phyloP scores from a whole-genome alignment of 2,888 invertebrate genomes.

The Polyommatus iphigenia region DNA sequence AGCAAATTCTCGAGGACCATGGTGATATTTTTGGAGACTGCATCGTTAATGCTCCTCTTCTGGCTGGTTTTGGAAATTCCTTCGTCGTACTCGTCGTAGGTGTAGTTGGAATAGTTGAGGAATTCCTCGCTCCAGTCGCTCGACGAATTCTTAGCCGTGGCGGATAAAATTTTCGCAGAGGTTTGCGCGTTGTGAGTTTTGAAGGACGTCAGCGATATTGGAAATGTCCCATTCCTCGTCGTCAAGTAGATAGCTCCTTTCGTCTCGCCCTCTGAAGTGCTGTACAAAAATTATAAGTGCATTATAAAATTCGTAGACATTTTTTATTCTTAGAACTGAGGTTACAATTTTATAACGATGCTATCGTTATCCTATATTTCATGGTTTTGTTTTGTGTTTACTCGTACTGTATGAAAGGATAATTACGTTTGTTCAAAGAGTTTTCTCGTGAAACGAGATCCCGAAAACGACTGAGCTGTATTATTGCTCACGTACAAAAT shows the following conservation, averaged over 20 bases:
- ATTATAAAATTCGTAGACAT: constrained; percentile 37
- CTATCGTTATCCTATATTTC: background rate
- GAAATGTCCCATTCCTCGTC: constrained; percentile 76
- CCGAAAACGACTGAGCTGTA: background rate
- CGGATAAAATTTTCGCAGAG: constrained; percentile 64
- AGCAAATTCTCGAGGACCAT: constrained; percentile 91
- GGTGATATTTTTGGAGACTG: constrained; percentile 91
- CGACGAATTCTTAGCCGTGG: constrained; percentile 61
- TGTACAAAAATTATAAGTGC: constrained; percentile 48
- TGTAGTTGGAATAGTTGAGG: constrained; percentile 59
- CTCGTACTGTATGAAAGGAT: background rate
- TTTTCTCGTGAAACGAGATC: background rate
- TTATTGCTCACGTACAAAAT: constrained; percentile 4
- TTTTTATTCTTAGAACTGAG: constrained; percentile 19
- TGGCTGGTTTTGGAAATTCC: constrained; percentile 57
- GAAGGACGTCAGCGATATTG: constrained; percentile 72
- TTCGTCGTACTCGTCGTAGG: constrained; percentile 54
- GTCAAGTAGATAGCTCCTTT: constrained; percentile 77
- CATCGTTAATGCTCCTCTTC: constrained; percentile 83
- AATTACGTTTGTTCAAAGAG: background rate
- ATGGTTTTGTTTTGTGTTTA: background rate
- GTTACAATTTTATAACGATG: constrained; percentile 4
- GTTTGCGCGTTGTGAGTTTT: constrained; percentile 60
- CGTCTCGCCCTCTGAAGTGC: constrained; percentile 57
- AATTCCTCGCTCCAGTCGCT: constrained; percentile 52